A percentile compares a stretch with the other conserved stretches of the same genome.
Conservation (phyloP, 2,888 invertebrate species). For the Orthosia gracilis region DNA sequence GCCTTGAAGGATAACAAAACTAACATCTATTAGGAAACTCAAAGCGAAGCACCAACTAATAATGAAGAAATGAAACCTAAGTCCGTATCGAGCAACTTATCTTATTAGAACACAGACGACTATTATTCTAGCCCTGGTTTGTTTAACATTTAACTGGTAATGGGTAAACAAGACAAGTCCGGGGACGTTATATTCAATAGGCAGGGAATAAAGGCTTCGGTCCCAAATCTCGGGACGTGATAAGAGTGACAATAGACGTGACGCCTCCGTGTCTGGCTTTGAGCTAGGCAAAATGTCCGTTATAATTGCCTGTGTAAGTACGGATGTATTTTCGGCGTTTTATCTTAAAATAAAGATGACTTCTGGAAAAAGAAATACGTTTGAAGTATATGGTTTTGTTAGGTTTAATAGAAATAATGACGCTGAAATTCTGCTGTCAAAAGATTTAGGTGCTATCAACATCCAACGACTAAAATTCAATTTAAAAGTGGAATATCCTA, state of each 20-base stretch:
- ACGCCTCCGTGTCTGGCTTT: conserved; percentile 75
- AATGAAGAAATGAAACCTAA: conserved; percentile 51
- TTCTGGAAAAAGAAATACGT: neutral
- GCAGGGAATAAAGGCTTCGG: conserved; percentile 70
- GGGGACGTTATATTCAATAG: conserved; percentile 75
- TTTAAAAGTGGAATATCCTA: neutral
- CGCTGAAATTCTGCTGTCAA: neutral
- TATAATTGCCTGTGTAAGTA: conserved; percentile 55
- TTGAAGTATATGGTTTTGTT: neutral
- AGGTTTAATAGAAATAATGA: neutral
- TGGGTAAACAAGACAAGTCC: conserved; percentile 67
- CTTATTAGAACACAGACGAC: conserved; percentile 66
- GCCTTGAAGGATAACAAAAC: conserved; percentile 27
- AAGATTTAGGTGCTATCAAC: neutral
- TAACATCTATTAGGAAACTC: conserved; percentile 51
- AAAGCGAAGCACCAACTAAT: conserved; percentile 44
- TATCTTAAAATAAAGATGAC: conserved; percentile 25
- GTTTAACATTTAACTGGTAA: conserved; percentile 60
- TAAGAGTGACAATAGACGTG: conserved; percentile 76
- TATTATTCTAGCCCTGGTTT: conserved; percentile 61
- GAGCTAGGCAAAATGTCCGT: conserved; percentile 51
- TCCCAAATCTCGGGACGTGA: conserved; percentile 78
- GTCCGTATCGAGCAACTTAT: conserved; percentile 65
- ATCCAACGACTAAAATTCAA: neutral
- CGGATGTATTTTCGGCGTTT: conserved; percentile 36